A percentile compares a stretch with the other conserved stretches of the same genome.
phyloP scores from a whole-genome alignment of 2,888 invertebrate species.

The Holacanthella duospinosa region DNA sequence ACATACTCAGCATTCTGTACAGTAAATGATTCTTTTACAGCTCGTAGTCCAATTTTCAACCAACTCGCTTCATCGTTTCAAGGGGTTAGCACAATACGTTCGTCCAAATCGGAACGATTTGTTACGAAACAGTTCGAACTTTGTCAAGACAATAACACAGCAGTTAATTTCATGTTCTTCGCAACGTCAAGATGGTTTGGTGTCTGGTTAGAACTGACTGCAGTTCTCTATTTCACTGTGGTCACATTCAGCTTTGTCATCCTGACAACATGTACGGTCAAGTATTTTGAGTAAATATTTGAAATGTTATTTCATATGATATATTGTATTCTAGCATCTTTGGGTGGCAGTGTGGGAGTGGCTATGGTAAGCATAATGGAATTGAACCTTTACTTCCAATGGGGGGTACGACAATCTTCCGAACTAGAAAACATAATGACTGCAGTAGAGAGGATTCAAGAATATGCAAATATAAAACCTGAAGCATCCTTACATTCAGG shows the following conservation, averaged over 20 bases:
- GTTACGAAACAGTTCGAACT: neutral
- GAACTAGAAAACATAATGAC: constrained; percentile 34
- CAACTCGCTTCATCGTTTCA: constrained; percentile 4
- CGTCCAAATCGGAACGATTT: neutral
- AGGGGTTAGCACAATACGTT: constrained; percentile 6
- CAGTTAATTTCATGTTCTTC: neutral
- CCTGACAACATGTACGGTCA: constrained; percentile 47
- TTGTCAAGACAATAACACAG: neutral
- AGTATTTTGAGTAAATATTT: no score
- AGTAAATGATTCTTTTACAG: neutral
- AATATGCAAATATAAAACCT: constrained; percentile 26
- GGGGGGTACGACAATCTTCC: constrained; percentile 30
- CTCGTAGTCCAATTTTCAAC: constrained; percentile 11
- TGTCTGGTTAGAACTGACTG: constrained; percentile 78
- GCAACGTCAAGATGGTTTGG: constrained; percentile 76
- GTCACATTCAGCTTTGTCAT: constrained; percentile 78
- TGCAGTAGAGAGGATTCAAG: constrained; percentile 27
- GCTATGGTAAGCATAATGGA: constrained; percentile 22
- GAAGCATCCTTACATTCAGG: constrained; percentile 26
- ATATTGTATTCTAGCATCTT: neutral
- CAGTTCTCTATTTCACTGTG: constrained; percentile 69
- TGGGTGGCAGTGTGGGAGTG: constrained; percentile 23
- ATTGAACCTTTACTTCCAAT: constrained; percentile 28
- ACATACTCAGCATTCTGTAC: no score
- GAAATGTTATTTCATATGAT: neutral